Evolutionary conservation across 1,140 invertebrate species (phyloP).

Genomic region (Nebria ingens): DNA sequence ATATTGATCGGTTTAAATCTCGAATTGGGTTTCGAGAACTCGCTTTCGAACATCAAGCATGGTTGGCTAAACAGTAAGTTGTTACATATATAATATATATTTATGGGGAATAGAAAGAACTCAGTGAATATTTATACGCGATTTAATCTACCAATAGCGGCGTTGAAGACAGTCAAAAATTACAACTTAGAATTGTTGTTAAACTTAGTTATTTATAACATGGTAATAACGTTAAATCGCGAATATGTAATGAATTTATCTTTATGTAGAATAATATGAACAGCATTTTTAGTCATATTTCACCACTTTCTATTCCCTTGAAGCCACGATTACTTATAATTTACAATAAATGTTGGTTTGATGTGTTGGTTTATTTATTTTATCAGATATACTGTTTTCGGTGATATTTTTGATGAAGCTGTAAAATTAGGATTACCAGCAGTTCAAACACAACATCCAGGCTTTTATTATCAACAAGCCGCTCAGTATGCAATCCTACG

Average conservation of each 20-base stretch:
- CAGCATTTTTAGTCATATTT: no score
- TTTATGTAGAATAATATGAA: no score
- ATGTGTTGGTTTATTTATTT: slow-evolving; percentile 7
- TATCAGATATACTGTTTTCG: slow-evolving; percentile 65
- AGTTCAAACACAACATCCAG: slow-evolving; percentile 91
- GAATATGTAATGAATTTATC: no score
- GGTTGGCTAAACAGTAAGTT: slow-evolving; percentile 89
- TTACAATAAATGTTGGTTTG: no score
- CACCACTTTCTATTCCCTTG: no score
- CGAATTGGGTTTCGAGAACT: slow-evolving; percentile 69
- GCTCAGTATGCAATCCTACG: slow-evolving; percentile 75
- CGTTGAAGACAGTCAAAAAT: no score
- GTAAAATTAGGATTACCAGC: slow-evolving; percentile 80
- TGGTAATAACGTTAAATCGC: no score
- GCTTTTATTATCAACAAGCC: slow-evolving; percentile 91
- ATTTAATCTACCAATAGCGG: no score
- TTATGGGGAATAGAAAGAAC: background rate
- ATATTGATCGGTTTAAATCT: slow-evolving; percentile 79
- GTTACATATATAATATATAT: background rate
- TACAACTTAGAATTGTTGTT: no score
- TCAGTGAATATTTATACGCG: no score
- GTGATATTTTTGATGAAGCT: slow-evolving; percentile 90
- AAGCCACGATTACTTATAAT: no score
- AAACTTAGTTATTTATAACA: no score
- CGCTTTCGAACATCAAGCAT: slow-evolving; percentile 90